Percentiles rank a stretch among this genome's conserved stretches.
phyloP scores from a whole-genome alignment of 2,797 vertebrate species.

The Lepidocolaptes lacrymiger region DNA sequence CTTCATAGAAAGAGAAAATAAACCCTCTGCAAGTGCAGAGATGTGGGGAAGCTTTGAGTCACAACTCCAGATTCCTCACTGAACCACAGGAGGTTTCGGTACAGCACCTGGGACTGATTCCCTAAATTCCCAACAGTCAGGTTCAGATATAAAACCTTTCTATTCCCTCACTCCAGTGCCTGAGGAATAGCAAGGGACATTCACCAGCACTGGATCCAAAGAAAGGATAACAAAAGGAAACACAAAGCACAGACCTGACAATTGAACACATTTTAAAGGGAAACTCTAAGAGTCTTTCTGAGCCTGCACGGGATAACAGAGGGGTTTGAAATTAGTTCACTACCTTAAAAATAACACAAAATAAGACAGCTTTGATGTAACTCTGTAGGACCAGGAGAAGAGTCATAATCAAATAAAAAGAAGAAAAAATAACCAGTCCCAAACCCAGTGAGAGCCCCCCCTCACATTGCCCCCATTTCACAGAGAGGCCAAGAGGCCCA shows the following conservation, averaged over 20 bases:
- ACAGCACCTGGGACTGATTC: not conserved
- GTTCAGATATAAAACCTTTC: not conserved
- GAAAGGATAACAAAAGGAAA: slow-evolving; percentile 29
- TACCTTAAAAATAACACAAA: slow-evolving; percentile 20
- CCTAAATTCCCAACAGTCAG: not conserved
- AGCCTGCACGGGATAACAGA: not conserved
- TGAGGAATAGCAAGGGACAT: not conserved
- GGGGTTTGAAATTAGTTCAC: slow-evolving; percentile 1
- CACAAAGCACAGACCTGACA: slow-evolving; percentile 33
- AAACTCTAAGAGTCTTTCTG: slow-evolving; percentile 22
- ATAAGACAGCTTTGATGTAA: not conserved
- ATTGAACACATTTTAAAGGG: not conserved
- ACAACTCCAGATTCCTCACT: not conserved
- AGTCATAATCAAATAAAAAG: not conserved
- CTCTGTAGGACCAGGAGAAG: not conserved
- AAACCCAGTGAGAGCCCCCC: not conserved
- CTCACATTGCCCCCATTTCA: rapidly evolving
- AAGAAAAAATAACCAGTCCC: not conserved
- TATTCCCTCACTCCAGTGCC: not conserved
- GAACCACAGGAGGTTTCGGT: not conserved
- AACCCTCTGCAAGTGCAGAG: not conserved
- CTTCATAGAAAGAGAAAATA: slow-evolving; percentile 3
- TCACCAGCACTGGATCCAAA: not conserved
- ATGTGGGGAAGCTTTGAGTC: not conserved
- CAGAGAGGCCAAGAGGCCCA: not conserved